These are phyloP conservation scores for Patiria miniata DNA, from an alignment of 35 echinoderm and acorn worm genomes.

Conservation along the genomic window DNA sequence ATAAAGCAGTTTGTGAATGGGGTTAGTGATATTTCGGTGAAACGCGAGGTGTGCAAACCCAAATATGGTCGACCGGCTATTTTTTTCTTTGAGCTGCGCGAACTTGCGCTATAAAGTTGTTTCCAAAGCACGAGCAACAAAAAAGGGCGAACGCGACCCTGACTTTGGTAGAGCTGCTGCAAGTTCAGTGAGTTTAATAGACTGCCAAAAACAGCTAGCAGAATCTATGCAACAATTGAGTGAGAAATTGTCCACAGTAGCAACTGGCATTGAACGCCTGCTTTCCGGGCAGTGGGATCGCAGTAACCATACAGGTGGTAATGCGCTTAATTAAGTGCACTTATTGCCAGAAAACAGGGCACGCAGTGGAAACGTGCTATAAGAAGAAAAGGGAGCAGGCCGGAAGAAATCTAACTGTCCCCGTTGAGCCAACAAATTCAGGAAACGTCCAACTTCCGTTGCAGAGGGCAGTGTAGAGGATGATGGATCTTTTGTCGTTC, in stretches of 20 bases:
- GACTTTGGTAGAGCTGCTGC: neutral
- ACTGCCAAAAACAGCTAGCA: neutral
- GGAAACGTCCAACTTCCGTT: neutral
- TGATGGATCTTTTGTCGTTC: neutral
- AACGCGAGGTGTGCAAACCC: neutral
- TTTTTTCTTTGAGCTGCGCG: neutral
- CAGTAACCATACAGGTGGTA: too few relatives aligned
- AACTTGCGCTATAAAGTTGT: slow-evolving; percentile 10
- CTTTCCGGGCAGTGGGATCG: too few relatives aligned
- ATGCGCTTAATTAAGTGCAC: neutral
- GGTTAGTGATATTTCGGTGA: neutral
- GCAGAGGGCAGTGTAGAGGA: neutral
- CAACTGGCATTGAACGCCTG: neutral
- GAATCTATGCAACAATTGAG: neutral
- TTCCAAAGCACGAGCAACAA: neutral
- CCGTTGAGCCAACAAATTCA: neutral
- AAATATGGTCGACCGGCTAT: neutral
- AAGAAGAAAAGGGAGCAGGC: neutral
- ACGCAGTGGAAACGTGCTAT: neutral
- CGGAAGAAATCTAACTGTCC: neutral
- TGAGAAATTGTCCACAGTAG: neutral
- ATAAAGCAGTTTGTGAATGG: neutral
- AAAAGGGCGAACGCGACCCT: slow-evolving; percentile 3
- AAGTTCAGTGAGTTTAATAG: neutral
- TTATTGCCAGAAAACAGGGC: neutral